These are phyloP conservation scores for Leptodactylus fallax DNA, from an alignment of 2,797 vertebrate genomes.

Conservation along the genomic window DNA sequence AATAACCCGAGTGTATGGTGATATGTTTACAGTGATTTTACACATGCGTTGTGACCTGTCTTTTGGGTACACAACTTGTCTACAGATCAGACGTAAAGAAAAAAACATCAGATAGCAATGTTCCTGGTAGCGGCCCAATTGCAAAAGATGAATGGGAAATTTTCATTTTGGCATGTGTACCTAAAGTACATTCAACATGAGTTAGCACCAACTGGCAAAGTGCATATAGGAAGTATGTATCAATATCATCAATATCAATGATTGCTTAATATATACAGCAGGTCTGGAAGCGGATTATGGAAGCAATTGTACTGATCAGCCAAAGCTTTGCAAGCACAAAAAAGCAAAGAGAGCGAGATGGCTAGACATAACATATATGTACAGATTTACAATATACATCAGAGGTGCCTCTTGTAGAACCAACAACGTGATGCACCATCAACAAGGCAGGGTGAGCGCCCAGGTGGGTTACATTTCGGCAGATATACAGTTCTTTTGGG, in stretches of 20 bases:
- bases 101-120: too few relatives aligned
- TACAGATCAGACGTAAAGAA: neutral
- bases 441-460: neutral
- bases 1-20: too few relatives aligned
- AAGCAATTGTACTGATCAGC: conserved; percentile 43
- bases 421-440: neutral
- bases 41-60: neutral
- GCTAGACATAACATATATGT: neutral
- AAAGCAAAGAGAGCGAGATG: neutral
- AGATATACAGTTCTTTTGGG: neutral
- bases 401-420: conserved; percentile 35
- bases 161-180: too few relatives aligned
- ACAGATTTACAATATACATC: conserved; percentile 8
- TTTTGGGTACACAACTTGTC: neutral
- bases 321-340: conserved; percentile 49
- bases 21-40: neutral
- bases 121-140: neutral
- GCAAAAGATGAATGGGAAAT: neutral
- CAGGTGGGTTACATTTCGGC: neutral
- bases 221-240: neutral
- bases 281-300: conserved; percentile 12
- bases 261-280: neutral
- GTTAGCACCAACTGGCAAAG: neutral
- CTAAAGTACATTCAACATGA: neutral
- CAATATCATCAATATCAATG: neutral